These are phyloP conservation scores for Rhysida immarginata DNA, from an alignment of 1,140 invertebrate species.

Conservation along the genomic window DNA sequence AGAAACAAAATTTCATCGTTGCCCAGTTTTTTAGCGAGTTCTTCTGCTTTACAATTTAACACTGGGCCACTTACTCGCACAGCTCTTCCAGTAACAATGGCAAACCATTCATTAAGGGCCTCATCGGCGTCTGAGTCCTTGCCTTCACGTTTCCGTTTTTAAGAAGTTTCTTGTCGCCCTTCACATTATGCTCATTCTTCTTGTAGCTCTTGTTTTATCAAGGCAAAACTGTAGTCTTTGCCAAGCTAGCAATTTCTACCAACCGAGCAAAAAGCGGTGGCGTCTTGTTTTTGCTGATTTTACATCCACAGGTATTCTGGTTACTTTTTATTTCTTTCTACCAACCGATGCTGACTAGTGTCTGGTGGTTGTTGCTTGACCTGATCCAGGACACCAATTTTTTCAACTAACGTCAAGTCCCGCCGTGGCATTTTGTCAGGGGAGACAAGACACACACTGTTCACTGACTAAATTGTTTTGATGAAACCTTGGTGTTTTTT, in stretches of 20 bases:
- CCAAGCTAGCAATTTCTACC: conserved; percentile 10
- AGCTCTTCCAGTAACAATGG: not conserved
- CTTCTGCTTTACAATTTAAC: conserved; percentile 17
- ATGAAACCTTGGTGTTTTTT: not conserved
- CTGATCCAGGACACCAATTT: conserved; percentile 5
- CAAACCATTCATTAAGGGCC: conserved; percentile 12
- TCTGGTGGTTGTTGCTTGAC: conserved; percentile 5
- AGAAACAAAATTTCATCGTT: too few species aligned
- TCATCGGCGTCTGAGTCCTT: conserved; percentile 12
- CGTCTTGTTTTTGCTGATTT: too few species aligned
- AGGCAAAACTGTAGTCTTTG: conserved; percentile 6
- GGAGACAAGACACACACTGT: not conserved
- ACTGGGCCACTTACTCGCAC: conserved; percentile 9
- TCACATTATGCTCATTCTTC: conserved; percentile 3
- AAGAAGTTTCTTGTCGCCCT: not conserved
- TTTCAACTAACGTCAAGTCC: conserved; percentile 7
- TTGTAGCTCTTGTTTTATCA: conserved; percentile 5
- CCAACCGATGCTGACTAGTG: conserved; percentile 4
- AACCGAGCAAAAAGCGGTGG: too few species aligned
- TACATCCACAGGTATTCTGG: too few species aligned
- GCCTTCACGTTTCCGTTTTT: conserved; percentile 10
- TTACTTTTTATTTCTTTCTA: too few species aligned
- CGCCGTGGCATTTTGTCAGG: not conserved
- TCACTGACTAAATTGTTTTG: not conserved
- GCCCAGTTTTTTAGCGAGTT: conserved; percentile 15